Conservation (phyloP, 2,888 invertebrate species). For the Heliconius aoede region DNA sequence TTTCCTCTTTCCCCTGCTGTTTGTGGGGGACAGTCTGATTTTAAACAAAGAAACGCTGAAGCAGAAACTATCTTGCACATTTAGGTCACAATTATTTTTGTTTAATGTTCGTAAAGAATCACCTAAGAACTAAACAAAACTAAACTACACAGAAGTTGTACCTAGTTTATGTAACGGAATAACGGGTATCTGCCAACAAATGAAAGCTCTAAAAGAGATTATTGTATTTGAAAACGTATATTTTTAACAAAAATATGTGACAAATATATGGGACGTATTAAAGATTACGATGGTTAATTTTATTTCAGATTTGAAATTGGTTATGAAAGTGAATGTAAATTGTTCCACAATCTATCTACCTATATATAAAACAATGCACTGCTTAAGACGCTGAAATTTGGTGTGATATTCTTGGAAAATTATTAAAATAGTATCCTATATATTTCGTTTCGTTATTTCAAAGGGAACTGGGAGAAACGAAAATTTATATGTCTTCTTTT, state of each 20-base stretch:
- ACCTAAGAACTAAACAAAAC: no score
- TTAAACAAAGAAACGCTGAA: neutral
- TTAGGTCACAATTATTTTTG: constrained; percentile 8
- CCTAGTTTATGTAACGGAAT: constrained; percentile 23
- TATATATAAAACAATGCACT: no score
- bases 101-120: constrained; percentile 18
- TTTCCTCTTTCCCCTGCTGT: no score
- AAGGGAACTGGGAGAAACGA: no score
- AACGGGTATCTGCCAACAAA: constrained; percentile 27
- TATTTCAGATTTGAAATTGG: neutral
- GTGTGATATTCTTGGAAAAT: no score
- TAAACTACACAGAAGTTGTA: constrained; percentile 16
- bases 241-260: constrained; percentile 27
- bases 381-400: no score
- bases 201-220: constrained; percentile 18
- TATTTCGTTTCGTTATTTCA: no score
- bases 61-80: neutral
- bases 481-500: no score
- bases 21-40: neutral
- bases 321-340: neutral
- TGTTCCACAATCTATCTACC: neutral
- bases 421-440: no score
- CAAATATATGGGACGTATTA: constrained; percentile 30
- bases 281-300: neutral
- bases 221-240: constrained; percentile 28